Evolutionary conservation across 2,113 vertebrate species (phyloP), one percentile per base, ranked within the genome.

Genomic region (Equus przewalskii): DNA sequence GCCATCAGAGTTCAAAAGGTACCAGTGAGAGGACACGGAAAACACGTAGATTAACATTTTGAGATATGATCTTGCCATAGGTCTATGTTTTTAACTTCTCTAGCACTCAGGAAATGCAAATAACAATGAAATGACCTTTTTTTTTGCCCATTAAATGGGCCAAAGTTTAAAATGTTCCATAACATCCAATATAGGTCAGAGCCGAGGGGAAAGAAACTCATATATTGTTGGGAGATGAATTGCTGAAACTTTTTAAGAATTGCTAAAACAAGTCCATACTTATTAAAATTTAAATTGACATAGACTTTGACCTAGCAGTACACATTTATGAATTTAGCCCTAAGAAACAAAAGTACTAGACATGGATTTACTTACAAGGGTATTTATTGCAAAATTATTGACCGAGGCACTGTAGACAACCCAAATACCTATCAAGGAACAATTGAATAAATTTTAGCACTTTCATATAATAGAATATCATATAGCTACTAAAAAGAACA

Each of bases 121-220:
- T 76, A 85, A 86, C 21, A 58, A 58, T 85, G 46, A 60, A 78
- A 73, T 28, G 16, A 65, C 65, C 10, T 49, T 4, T 46, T 16
- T 1, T 15, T 41, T 44, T 41, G 15, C 12, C 2, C 11, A 24
- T 79, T 51, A 92, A 30, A 46, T 58, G 65, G 36, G 21, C 65
- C 49, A 82, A 78, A 65, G 30, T 89, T 93, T 80, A 95, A 96
- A 78, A 93, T 91, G 82, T 30, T 41, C 56, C 19, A 30, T 19
- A 82, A 41, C 9, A 82, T 87, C 6, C 36, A 65, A 44, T n/a
- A 80, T 21, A 65, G 54, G 19, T 24, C 54, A 49, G n/a, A 69
- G 24, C 21, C 78, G 11, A 19, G 21, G 7, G 44, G 5, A 30
- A 56, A n/a, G 8, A 44, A 58, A 41, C 28, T 83, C 5, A 49